Conservation (phyloP, 2,113 vertebrate species). For the Toxotes jaculatrix region DNA sequence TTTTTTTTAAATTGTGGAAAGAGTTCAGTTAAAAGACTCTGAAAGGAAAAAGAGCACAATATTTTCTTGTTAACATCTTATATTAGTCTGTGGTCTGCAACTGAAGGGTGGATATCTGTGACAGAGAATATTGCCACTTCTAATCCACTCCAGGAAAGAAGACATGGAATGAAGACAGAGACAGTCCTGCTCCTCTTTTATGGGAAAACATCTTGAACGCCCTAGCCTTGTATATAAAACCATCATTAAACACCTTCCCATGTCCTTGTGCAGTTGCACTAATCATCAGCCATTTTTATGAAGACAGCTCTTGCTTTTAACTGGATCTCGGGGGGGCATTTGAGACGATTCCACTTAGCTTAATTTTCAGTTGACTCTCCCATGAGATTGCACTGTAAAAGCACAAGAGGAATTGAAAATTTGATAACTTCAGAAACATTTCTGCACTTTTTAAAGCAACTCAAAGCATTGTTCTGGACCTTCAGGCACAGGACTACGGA, state of each 20-base stretch:
- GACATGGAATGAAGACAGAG: constrained; percentile 81
- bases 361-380: constrained; percentile 33
- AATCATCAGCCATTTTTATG: constrained; percentile 61
- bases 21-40: constrained; percentile 25
- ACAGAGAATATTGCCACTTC: constrained; percentile 81
- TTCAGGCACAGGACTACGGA: constrained; percentile 61
- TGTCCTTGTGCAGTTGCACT: constrained; percentile 56
- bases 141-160: constrained; percentile 84
- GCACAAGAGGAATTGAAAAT: constrained; percentile 68
- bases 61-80: constrained; percentile 53
- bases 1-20: not conserved
- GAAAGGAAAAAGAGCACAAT: constrained; percentile 28
- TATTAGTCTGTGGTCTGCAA: constrained; percentile 66
- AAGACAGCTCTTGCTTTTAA: constrained; percentile 42
- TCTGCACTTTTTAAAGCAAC: constrained; percentile 59
- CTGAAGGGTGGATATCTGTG: constrained; percentile 73
- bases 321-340: constrained; percentile 52
- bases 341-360: constrained; percentile 42
- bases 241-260: constrained; percentile 38
- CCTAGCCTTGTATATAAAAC: constrained; percentile 58
- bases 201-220: constrained; percentile 56
- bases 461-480: constrained; percentile 54
- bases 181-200: constrained; percentile 71
- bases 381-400: constrained; percentile 59
- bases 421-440: constrained; percentile 44